Percentiles rank a stretch among this genome's conserved stretches.
phyloP scores from a whole-genome alignment of 2,888 invertebrate genomes.

The Encarsia formosa region DNA sequence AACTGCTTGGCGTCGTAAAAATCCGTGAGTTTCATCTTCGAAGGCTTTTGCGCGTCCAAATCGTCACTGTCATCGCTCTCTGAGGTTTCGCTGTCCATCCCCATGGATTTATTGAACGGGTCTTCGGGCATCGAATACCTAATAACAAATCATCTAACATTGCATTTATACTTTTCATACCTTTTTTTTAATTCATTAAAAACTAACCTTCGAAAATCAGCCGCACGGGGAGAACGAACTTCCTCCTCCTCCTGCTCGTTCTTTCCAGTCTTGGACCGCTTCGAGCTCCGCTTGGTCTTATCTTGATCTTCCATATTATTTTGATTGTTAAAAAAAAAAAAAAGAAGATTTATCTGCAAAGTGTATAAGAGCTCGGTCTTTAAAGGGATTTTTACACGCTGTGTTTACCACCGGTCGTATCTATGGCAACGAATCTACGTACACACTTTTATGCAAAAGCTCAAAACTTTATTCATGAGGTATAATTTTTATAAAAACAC shows the following conservation, averaged over 20 bases:
- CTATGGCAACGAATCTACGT: no score
- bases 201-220: constrained; percentile 15
- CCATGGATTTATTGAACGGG: constrained; percentile 32
- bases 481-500: no score
- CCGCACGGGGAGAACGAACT: constrained; percentile 32
- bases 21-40: constrained; percentile 35
- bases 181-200: background rate
- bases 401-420: no score
- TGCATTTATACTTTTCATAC: no score
- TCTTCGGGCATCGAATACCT: constrained; percentile 32
- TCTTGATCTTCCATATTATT: constrained; percentile 26
- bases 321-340: background rate
- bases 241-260: constrained; percentile 23
- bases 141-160: no score
- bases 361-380: background rate
- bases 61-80: constrained; percentile 49
- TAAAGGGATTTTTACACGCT: background rate
- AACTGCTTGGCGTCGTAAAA: constrained; percentile 78
- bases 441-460: no score
- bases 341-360: background rate
- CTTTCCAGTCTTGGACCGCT: constrained; percentile 18
- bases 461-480: no score
- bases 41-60: constrained; percentile 40
- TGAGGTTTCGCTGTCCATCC: constrained; percentile 41
- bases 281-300: constrained; percentile 10